Conservation (phyloP, 30 jellyfish, hydroid and myxozoan genomes). For the Aurelia coerulea region DNA sequence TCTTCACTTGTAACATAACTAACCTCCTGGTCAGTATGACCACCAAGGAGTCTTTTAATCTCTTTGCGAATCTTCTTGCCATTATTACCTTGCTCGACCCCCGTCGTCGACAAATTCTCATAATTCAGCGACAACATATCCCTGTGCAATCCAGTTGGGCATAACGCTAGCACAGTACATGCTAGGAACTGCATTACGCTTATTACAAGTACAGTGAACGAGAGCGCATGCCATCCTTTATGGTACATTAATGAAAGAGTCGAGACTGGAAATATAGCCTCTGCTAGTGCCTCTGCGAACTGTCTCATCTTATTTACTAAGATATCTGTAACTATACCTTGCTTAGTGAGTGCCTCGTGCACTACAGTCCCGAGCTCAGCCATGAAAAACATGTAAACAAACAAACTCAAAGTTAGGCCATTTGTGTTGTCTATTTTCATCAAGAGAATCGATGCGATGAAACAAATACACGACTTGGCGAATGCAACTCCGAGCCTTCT, state of each 20-base stretch:
- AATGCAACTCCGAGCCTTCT: conserved; percentile 48
- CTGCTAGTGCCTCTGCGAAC: conserved; percentile 56
- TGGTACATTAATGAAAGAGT: conserved; percentile 51
- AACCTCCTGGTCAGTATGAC: conserved; percentile 64
- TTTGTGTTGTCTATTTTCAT: conserved; percentile 46
- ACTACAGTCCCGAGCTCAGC: conserved; percentile 46
- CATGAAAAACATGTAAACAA: conserved; percentile 47
- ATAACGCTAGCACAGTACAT: conserved; percentile 42
- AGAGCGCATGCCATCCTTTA: conserved; percentile 62
- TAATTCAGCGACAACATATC: conserved; percentile 45
- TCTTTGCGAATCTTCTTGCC: conserved; percentile 64
- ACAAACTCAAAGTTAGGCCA: conserved; percentile 39
- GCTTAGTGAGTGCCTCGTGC: conserved; percentile 29
- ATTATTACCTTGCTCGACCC: conserved; percentile 36
- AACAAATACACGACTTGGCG: conserved; percentile 41
- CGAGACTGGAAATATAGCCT: conserved; percentile 34
- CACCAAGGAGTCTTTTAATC: conserved; percentile 51
- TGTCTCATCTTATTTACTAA: conserved; percentile 10
- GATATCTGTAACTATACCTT: conserved; percentile 16
- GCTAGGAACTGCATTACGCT: conserved; percentile 63
- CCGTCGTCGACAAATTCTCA: conserved; percentile 32
- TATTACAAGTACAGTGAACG: conserved; percentile 39
- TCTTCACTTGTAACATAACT: conserved; percentile 65
- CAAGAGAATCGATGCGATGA: conserved; percentile 43
- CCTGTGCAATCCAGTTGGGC: conserved; percentile 25